phyloP scores from a whole-genome alignment of 1,140 invertebrate species.

The Bombus pyrosoma region DNA sequence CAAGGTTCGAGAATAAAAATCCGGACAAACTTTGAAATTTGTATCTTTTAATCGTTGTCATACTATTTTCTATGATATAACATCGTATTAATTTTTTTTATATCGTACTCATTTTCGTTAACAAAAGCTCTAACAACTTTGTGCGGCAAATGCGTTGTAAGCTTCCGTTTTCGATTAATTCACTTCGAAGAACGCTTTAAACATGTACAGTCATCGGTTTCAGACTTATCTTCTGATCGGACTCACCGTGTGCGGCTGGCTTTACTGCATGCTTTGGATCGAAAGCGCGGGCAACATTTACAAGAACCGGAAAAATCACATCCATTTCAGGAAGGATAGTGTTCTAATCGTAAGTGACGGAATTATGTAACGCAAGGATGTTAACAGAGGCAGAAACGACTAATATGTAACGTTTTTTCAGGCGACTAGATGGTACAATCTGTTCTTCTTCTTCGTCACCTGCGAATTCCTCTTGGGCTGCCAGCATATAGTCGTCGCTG shows the following conservation, averaged over 20 bases:
- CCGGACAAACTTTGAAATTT: not conserved
- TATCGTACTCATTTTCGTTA: too few relatives aligned
- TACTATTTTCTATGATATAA: not conserved
- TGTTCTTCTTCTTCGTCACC: conserved; percentile 89
- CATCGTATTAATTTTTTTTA: rapidly evolving
- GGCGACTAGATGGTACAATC: conserved; percentile 86
- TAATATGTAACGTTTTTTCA: conserved; percentile 68
- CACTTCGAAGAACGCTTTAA: not conserved
- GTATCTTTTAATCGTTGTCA: not conserved
- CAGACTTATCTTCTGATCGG: conserved; percentile 86
- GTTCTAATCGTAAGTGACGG: conserved; percentile 82
- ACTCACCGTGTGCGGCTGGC: conserved; percentile 84
- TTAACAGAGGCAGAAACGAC: not conserved
- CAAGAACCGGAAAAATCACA: conserved; percentile 77
- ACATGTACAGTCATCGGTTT: conserved; percentile 61
- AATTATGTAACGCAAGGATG: not conserved
- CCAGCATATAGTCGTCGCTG: conserved; percentile 90
- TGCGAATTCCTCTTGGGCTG: conserved; percentile 89
- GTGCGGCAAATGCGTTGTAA: too few relatives aligned
- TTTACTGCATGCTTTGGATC: conserved; percentile 85
- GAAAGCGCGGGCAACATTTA: conserved; percentile 85
- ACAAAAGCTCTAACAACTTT: too few relatives aligned
- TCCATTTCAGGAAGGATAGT: conserved; percentile 83
- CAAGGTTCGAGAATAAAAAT: not conserved
- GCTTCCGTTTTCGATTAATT: not conserved